These are phyloP conservation scores for Dendrolimus kikuchii DNA, from an alignment of 1,140 invertebrate genomes.

Conservation along the genomic window DNA sequence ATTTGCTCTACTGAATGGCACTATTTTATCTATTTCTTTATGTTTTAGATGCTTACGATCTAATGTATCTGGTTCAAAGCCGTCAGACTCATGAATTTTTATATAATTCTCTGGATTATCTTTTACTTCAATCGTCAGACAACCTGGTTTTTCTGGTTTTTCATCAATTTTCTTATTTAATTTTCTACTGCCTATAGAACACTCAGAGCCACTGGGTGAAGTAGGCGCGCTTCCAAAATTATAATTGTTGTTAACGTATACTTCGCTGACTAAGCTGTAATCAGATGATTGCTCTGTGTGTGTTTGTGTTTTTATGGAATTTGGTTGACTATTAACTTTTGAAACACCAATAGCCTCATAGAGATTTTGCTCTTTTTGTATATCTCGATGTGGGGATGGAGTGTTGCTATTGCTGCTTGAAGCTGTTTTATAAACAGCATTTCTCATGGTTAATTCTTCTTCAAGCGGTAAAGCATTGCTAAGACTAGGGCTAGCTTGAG, in stretches of 20 bases:
- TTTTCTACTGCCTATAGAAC: conserved; percentile 73
- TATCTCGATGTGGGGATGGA: conserved; percentile 66
- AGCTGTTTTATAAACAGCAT: conserved; percentile 76
- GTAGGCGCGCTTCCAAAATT: conserved; percentile 75
- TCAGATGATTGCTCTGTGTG: conserved; percentile 39
- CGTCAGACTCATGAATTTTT: conserved; percentile 80
- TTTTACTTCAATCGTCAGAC: conserved; percentile 85
- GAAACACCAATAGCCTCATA: conserved; percentile 59
- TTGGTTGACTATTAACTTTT: conserved; percentile 33
- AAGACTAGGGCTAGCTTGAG: conserved; percentile 79
- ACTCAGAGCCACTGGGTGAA: conserved; percentile 76
- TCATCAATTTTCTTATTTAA: conserved; percentile 63
- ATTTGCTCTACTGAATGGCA: conserved; percentile 47
- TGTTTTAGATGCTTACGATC: conserved; percentile 84
- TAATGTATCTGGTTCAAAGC: conserved; percentile 87
- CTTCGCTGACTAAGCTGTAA: conserved; percentile 82
- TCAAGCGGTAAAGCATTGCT: conserved; percentile 81
- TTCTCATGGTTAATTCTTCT: conserved; percentile 84
- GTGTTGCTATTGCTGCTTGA: conserved; percentile 74
- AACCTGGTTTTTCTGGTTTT: conserved; percentile 76
- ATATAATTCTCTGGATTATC: conserved; percentile 81
- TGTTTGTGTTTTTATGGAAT: conserved; percentile 17
- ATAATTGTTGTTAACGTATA: conserved; percentile 85
- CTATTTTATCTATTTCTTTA: conserved; percentile 55
- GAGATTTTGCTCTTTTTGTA: conserved; percentile 68